Evolutionary conservation across 1,140 invertebrate species (phyloP).

Genomic region (Lepidotrigona ventralis): DNA sequence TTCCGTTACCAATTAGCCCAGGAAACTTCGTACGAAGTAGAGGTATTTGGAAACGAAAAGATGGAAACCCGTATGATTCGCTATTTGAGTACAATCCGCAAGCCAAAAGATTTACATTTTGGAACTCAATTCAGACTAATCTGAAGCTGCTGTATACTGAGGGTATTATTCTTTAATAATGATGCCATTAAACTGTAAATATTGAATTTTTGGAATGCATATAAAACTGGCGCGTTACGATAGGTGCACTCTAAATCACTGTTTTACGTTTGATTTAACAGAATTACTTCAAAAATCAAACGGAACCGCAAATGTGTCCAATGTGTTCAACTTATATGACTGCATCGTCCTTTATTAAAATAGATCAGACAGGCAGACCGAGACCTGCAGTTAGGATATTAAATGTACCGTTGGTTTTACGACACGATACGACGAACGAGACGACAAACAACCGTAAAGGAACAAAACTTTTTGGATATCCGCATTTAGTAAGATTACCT

Average conservation of each 20-base stretch:
- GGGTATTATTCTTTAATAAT: slow-evolving; percentile 54
- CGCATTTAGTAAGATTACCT: slow-evolving; percentile 82
- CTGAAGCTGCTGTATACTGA: slow-evolving; percentile 76
- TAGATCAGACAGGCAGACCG: slow-evolving; percentile 73
- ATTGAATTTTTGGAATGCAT: not conserved
- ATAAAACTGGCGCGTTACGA: not conserved
- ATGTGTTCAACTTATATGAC: slow-evolving; percentile 69
- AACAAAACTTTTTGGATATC: slow-evolving; percentile 82
- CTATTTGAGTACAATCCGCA: slow-evolving; percentile 78
- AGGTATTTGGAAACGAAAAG: slow-evolving; percentile 69
- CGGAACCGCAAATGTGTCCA: slow-evolving; percentile 69
- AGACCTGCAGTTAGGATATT: slow-evolving; percentile 78
- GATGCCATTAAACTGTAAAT: not conserved
- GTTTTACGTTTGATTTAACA: slow-evolving; percentile 60
- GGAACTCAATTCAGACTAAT: slow-evolving; percentile 81
- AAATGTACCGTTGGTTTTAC: slow-evolving; percentile 82
- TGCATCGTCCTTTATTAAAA: slow-evolving; percentile 71
- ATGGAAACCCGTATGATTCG: slow-evolving; percentile 77
- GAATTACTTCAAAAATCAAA: slow-evolving; percentile 76
- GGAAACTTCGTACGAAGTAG: slow-evolving; percentile 71
- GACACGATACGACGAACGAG: slow-evolving; percentile 80
- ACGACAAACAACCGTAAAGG: slow-evolving; percentile 80
- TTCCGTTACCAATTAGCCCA: slow-evolving; percentile 64
- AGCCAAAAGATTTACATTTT: slow-evolving; percentile 64
- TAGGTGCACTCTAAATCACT: not conserved